Evolutionary conservation across 1,140 invertebrate genomes (phyloP), one percentile per base, ranked within the genome.

Genomic region (Trichonephila clavata): DNA sequence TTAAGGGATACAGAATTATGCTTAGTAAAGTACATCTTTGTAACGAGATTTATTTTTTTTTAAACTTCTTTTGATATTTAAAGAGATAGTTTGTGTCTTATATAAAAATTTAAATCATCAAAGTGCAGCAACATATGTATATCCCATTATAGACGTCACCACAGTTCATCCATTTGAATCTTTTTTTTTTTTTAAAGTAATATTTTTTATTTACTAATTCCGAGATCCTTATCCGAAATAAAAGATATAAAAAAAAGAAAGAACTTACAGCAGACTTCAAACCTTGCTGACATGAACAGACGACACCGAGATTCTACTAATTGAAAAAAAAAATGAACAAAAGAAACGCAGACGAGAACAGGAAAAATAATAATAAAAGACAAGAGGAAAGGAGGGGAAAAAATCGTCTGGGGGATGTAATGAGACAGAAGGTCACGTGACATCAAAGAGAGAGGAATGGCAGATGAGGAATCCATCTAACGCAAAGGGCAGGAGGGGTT

Each of bases 251-350:
- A 65, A 10, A 6, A n/a, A 68, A n/a, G 24, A 68, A 24, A 2
- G 5, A 50, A 50, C 8, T 50, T 50, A 50, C 43, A 50, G 3
- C 24, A 77, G 27, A 77, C 68, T 77, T 77, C 68, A 39, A 21
- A 68, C 8, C 32, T 16, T 77, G 32, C 68, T 77, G 68, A 77
- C 68, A 77, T 32, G 10, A 39, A 32, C 68, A 77, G 68, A 77
- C 68, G 68, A 77, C 27, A 32, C 68, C 27, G 68, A 77, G 68
- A 77, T 77, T 32, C 3, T 18, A 77, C 68, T 77, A 77, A 77
- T 77, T 77, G 68, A 77, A 77, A 77, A 77, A 24, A 32, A 77
- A 77, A 77, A 77, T 32, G 68, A 77, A 77, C 68, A 77, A 77
- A 77, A 77, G 68, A 24, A 77, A 39, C 27, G 68, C 68, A 77